Evolutionary conservation across 1,140 invertebrate species (phyloP), one percentile per base, ranked within the genome.

Genomic region (Bombus waltoni): DNA sequence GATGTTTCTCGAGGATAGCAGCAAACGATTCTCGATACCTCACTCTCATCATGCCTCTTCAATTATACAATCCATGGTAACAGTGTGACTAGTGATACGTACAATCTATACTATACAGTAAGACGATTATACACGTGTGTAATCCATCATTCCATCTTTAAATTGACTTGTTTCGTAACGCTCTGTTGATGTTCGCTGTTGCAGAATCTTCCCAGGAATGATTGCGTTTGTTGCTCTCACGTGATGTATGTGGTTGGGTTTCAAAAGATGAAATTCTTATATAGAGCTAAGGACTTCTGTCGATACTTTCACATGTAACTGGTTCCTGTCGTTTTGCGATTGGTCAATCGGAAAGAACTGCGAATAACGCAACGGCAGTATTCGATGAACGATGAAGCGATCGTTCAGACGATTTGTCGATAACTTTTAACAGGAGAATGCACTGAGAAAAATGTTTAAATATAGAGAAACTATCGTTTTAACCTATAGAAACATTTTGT

Each of bases 91-190:
- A 68, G 68, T 42, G 78, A 42, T 81, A 74, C 77, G 77, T 71
- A 73, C 47, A 53, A 73, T 74, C 71, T 74, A 85, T 68, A 74
- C 62, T 85, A 85, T 81, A 85, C 79, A 85, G 44, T 81, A 73
- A 78, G 62, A 81, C 84, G 84, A 85, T 81, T 85, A 85, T 85
- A 81, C 44, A 66, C 35, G 38, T 73, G 44, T 72, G 68, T 74
- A 74, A 68, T 66, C 68, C 71, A 70, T 81, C 72, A 68, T 74
- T 71, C 78, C 78, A 18, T 70, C 78, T 62, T 71, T 81, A 85
- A 85, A 85, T 85, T 85, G 84, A 85, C 84, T 81, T 75, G 79
- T 80, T 66, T 85, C 42, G 70, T 85, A 75, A 81, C 53, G 0
- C 22, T 71, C n/a, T 44, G 32, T 66, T 42, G 32, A 42, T 70